phyloP scores from a whole-genome alignment of 2,888 invertebrate species.

The Thymelicus lineola region DNA sequence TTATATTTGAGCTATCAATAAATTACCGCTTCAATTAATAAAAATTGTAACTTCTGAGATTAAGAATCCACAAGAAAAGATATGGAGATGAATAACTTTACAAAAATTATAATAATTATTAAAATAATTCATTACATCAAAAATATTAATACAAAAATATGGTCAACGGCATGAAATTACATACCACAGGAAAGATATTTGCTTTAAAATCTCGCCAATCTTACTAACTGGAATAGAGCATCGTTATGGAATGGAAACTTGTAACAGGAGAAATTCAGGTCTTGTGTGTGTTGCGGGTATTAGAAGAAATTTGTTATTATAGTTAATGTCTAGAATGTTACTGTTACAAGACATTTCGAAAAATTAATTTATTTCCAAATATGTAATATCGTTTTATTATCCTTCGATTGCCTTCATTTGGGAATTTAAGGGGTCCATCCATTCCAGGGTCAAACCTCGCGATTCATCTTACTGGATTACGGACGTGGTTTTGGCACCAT shows the following conservation, averaged over 20 bases:
- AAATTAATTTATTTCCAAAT: no score
- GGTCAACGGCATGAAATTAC: slow-evolving; percentile 7
- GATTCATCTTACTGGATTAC: no score
- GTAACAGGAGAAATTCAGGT: slow-evolving; percentile 34
- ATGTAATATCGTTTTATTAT: not conserved
- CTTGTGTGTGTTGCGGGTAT: slow-evolving; percentile 1
- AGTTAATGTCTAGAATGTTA: not conserved
- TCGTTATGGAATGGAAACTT: slow-evolving; percentile 33
- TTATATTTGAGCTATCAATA: slow-evolving; percentile 9
- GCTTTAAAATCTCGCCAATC: slow-evolving; percentile 23
- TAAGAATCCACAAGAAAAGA: slow-evolving; percentile 13
- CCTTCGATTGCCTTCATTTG: not conserved
- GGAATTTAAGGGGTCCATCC: no score
- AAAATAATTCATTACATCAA: no score
- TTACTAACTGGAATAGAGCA: slow-evolving; percentile 25
- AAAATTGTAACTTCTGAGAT: slow-evolving; percentile 14
- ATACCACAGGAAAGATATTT: slow-evolving; percentile 26
- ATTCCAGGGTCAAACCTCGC: no score
- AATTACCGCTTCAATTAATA: not conserved
- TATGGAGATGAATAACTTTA: no score
- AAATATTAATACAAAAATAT: no score
- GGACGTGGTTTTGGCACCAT: no score
- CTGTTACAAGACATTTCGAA: no score
- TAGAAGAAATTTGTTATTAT: not conserved
- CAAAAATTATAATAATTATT: no score